These are phyloP conservation scores for Pampus argenteus DNA, from an alignment of 2,797 vertebrate genomes.

Conservation along the genomic window DNA sequence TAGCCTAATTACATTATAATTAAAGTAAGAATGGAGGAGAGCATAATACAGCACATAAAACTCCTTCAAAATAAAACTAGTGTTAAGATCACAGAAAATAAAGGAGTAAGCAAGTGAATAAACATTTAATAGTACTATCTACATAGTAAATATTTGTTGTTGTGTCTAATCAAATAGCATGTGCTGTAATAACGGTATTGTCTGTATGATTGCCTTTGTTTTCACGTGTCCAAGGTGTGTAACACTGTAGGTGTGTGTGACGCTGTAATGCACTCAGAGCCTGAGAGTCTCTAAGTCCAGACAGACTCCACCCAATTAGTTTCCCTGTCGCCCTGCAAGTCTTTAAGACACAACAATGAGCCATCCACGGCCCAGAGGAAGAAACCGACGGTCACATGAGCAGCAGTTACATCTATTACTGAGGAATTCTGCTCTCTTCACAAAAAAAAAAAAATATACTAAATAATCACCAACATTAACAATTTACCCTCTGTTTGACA, in stretches of 20 bases:
- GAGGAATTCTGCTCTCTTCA: conserved; percentile 62
- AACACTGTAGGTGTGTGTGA: conserved; percentile 46
- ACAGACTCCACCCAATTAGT: conserved; percentile 79
- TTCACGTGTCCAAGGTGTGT: conserved; percentile 51
- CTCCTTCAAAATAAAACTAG: conserved; percentile 11
- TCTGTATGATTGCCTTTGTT: conserved; percentile 55
- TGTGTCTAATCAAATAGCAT: conserved; percentile 8
- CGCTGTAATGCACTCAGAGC: conserved; percentile 27
- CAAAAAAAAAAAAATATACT: conserved; percentile 15
- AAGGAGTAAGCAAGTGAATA: conserved; percentile 4
- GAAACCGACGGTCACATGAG: conserved; percentile 69
- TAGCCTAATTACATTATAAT: conserved; percentile 24
- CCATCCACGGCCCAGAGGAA: conserved; percentile 52
- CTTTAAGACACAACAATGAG: conserved; percentile 76
- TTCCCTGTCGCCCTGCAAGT: conserved; percentile 70
- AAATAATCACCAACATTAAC: conserved; percentile 64
- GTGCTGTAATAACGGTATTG: conserved; percentile 4
- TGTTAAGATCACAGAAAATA: neutral
- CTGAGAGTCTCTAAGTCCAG: conserved; percentile 72
- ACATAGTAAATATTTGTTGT: neutral
- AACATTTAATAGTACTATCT: conserved; percentile 6
- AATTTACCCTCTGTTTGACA: conserved; percentile 70
- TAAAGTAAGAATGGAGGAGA: conserved; percentile 7
- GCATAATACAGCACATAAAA: neutral
- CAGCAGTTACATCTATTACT: conserved; percentile 56